Conservation (phyloP, 2,113 vertebrate species). For the Plotosus lineatus region DNA sequence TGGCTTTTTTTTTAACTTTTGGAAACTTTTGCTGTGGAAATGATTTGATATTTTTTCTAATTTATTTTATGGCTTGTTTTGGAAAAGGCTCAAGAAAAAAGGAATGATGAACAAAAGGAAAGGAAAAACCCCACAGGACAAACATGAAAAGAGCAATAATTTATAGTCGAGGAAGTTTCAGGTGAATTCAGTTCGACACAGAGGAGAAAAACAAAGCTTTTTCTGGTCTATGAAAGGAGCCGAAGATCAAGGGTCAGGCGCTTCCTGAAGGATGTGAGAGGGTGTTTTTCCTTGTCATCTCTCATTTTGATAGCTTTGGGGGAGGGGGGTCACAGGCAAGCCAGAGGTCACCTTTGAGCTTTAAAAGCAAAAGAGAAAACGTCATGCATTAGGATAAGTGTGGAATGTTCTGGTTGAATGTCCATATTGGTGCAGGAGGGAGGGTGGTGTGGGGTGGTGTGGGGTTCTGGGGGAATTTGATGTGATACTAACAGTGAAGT, state of each 20-base stretch:
- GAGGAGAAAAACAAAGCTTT: conserved; percentile 20
- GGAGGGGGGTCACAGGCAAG: conserved; percentile 61
- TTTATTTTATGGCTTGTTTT: neutral
- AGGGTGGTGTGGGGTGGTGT: neutral
- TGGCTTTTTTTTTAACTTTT: neutral
- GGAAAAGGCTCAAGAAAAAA: neutral
- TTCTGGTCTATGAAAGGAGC: conserved; percentile 32
- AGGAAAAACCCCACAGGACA: neutral
- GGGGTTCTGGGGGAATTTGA: neutral
- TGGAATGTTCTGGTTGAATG: conserved; percentile 22
- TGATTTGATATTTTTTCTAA: no score
- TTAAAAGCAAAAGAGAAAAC: conserved; percentile 56
- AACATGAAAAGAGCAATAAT: neutral
- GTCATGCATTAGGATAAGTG: conserved; percentile 34
- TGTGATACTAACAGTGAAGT: conserved; percentile 23
- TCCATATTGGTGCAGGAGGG: neutral
- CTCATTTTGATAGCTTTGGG: conserved; percentile 60
- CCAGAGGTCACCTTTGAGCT: conserved; percentile 72
- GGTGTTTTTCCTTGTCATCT: conserved; percentile 62
- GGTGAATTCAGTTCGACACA: neutral
- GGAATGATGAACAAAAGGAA: neutral
- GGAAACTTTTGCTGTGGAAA: neutral
- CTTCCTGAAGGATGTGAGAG: conserved; percentile 66
- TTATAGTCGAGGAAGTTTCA: neutral
- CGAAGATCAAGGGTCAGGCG: conserved; percentile 56